Conservation (phyloP, 2,113 vertebrate species). For the Seriola rivoliana region DNA sequence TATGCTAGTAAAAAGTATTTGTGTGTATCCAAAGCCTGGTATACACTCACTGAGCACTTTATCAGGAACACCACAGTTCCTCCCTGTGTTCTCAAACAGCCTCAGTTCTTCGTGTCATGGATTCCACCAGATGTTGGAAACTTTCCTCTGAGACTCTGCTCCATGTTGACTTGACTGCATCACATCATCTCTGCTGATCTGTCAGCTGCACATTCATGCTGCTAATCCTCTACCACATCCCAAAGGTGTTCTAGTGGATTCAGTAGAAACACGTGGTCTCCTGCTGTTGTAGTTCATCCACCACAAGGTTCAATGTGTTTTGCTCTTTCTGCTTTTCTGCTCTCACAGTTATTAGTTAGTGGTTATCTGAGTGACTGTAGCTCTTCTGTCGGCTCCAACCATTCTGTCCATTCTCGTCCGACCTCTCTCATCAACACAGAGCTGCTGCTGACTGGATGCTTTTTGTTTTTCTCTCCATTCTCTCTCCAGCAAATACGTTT, state of each 20-base stretch:
- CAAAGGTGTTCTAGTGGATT: neutral
- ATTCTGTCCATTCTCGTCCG: neutral
- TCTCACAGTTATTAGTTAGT: too few species aligned
- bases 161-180: neutral
- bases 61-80: neutral
- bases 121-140: neutral
- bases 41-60: neutral
- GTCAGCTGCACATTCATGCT: neutral
- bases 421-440: too few species aligned
- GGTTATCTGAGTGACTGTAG: too few species aligned
- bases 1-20: neutral
- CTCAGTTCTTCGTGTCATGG: neutral
- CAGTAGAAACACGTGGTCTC: neutral
- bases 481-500: too few species aligned
- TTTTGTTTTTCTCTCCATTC: too few species aligned
- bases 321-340: too few species aligned
- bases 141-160: neutral
- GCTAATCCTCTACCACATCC: neutral
- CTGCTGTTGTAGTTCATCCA: too few species aligned
- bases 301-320: too few species aligned
- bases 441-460: too few species aligned
- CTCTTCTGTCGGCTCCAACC: neutral
- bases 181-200: neutral
- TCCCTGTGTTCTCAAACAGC: neutral
- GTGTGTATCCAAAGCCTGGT: neutral